Conservation (phyloP, 2,888 invertebrate species). For the Dasysyrphus tricinctus region DNA sequence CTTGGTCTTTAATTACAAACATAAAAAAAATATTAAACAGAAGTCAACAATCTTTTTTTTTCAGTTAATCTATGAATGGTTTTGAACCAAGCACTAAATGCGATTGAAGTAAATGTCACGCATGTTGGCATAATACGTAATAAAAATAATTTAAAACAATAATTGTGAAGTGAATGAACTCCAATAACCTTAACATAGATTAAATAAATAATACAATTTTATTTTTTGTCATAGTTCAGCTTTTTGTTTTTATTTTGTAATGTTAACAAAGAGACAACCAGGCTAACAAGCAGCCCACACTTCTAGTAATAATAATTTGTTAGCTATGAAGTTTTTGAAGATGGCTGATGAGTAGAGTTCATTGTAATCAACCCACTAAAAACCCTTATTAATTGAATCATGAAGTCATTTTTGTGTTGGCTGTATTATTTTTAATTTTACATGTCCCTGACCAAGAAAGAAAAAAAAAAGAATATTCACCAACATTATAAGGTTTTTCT, state of each 20-base stretch:
- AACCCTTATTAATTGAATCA: not conserved
- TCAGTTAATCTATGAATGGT: not conserved
- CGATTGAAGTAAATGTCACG: conserved; percentile 31
- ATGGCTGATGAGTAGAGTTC: not conserved
- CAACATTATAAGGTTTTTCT: not conserved
- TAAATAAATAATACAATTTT: conserved; percentile 41
- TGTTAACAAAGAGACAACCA: not conserved
- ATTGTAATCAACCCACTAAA: not conserved
- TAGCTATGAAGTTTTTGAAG: not conserved
- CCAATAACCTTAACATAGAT: conserved; percentile 50
- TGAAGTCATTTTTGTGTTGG: conserved; percentile 10
- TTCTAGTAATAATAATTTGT: not conserved
- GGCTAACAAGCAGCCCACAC: conserved; percentile 1
- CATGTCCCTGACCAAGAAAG: conserved; percentile 19
- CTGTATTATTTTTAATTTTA: not conserved
- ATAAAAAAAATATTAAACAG: not conserved
- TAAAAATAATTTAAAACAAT: conserved; percentile 3
- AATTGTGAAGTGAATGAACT: conserved; percentile 47
- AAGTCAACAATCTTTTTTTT: not conserved
- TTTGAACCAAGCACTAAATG: conserved; percentile 33
- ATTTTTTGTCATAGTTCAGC: conserved; percentile 1
- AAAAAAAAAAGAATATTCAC: not conserved
- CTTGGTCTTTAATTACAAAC: too few species aligned
- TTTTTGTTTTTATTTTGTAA: not conserved
- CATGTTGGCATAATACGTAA: conserved; percentile 14